Conservation (phyloP, 2,113 vertebrate genomes). For the Pedionomus torquatus region DNA sequence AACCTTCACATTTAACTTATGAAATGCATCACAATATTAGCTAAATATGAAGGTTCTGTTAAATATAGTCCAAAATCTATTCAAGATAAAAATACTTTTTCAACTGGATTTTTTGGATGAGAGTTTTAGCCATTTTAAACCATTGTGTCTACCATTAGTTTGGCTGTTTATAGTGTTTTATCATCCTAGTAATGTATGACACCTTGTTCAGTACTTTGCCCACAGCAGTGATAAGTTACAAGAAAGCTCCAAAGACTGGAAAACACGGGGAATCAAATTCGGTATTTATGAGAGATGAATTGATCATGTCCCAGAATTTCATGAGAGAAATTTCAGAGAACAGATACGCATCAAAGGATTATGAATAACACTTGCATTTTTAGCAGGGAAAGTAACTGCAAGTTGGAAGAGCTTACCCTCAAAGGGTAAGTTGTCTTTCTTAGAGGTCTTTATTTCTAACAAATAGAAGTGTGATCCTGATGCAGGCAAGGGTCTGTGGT, state of each 20-base stretch:
- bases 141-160: background rate
- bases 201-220: background rate
- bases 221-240: background rate
- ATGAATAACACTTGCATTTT: background rate
- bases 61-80: background rate
- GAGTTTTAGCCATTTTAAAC: background rate
- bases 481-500: background rate
- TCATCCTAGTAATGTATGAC: background rate
- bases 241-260: background rate
- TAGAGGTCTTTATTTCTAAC: background rate
- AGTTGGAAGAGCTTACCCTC: background rate
- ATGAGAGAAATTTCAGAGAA: background rate
- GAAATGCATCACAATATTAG: background rate
- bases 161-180: background rate
- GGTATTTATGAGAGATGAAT: background rate
- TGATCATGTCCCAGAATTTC: background rate
- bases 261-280: background rate
- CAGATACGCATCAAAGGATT: background rate
- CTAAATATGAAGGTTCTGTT: background rate
- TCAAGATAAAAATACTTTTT: background rate
- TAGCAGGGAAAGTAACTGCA: background rate
- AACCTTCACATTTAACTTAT: background rate
- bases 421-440: background rate
- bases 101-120: background rate
- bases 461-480: background rate